phyloP scores from a whole-genome alignment of 2,888 invertebrate species.

The Alentia gelatinosa region DNA sequence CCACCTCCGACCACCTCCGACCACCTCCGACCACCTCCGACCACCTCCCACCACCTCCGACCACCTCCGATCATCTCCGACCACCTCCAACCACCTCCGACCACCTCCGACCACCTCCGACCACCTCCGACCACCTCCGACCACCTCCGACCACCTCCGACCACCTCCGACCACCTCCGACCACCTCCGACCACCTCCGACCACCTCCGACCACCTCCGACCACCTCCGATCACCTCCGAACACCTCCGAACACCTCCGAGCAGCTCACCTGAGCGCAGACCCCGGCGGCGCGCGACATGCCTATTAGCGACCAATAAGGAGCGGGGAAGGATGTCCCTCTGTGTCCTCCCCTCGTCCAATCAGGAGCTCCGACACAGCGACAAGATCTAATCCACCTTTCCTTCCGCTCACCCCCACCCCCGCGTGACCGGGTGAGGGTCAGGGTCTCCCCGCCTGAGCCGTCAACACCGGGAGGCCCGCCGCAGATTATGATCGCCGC shows the following conservation, averaged over 20 bases:
- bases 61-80: no score
- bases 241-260: not conserved
- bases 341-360: not conserved
- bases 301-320: not conserved
- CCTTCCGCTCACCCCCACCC: not conserved
- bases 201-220: no score
- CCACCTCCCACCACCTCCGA: not conserved
- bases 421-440: not conserved
- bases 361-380: not conserved
- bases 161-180: no score
- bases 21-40: no score
- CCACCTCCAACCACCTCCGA: no score
- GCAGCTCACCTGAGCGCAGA: not conserved
- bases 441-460: not conserved
- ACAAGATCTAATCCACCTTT: constrained; percentile 21
- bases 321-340: not conserved
- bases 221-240: no score
- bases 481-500: no score
- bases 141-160: no score
- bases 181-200: not conserved
- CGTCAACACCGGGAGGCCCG: no score
- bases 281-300: not conserved
- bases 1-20: no score
- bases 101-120: no score
- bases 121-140: no score